Evolutionary conservation across 2,888 invertebrate species (phyloP).

Genomic region (Orthonychiurus folsomi): DNA sequence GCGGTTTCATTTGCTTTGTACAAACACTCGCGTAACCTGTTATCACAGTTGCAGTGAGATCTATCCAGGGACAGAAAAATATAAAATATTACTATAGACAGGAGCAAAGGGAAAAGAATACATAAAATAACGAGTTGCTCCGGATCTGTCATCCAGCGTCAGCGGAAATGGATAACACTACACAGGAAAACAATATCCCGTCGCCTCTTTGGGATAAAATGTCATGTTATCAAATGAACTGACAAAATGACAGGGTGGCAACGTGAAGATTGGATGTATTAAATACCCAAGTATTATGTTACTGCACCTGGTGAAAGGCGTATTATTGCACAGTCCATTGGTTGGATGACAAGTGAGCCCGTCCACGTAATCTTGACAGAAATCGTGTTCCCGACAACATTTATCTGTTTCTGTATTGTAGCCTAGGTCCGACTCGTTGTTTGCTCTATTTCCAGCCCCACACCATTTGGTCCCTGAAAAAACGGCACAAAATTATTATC

Average conservation of each 20-base stretch:
- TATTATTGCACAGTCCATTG: constrained; percentile 59
- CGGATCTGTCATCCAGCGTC: no score
- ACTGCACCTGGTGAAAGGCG: constrained; percentile 57
- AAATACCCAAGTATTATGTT: no score
- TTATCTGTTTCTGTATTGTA: constrained; percentile 56
- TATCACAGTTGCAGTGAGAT: constrained; percentile 67
- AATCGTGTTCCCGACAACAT: constrained; percentile 29
- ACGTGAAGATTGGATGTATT: no score
- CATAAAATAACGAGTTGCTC: no score
- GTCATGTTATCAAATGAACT: no score
- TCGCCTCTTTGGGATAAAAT: no score
- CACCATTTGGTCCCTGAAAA: constrained; percentile 69
- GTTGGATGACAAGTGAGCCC: constrained; percentile 30
- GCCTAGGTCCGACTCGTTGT: constrained; percentile 57
- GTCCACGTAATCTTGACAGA: constrained; percentile 25
- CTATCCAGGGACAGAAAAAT: constrained; percentile 45
- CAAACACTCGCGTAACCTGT: constrained; percentile 59
- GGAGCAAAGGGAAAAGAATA: no score
- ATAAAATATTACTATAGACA: no score
- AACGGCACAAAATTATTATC: constrained; percentile 25
- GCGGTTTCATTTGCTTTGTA: constrained; percentile 58
- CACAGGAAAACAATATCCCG: no score
- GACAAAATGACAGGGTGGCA: no score
- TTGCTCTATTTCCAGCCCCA: constrained; percentile 59
- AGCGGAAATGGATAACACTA: no score